Base-by-base conservation (phyloP, 1,140 invertebrate genomes). In the Musca vetustissima region DNA sequence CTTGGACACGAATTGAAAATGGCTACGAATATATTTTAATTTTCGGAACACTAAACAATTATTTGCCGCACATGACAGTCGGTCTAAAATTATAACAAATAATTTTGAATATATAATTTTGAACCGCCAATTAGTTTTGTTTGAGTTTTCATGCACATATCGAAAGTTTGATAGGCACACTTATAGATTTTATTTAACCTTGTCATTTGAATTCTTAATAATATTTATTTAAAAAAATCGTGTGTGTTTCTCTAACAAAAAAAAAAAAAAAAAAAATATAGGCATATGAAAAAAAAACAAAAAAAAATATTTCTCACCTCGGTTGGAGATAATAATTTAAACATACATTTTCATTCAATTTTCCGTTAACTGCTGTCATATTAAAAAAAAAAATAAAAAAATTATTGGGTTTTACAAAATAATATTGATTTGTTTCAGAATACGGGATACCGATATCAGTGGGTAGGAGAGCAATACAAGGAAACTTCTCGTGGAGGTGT, bases 311-410 rank as follows among this genome's bases (percentile, higher is more conserved):
- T 61, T 61, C 57, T 61, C 57, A 61, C 57, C 57, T 61, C 57
- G n/a, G 19, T 61, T 61, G 15, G 15, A 28, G 57, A 43, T 17
- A 61, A 61, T 19, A 61, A 36, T 21, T 59, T 36, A 43, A 61
- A 61, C 64, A 50, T 47, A 53, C n/a, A 24, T 50, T 66, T 49
- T 66, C 64, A 50, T 50, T 66, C 64, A 66, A 66, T 66, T 66
- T 66, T 22, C 19, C 61, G 4, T 48, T 50, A 36, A 49, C 14
- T 19, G 48, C 49, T 67, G 32, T 53, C 55, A 2, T 49, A 36
- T 22, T 36, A 52, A 28, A 52, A 52, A 66, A 53, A 53, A 47
- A 53, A 47, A 66, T 36, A 53, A 67, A 55, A 67, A 67, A 67
- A 67, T 28, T 25, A 49, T 32, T 19, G 36, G 36, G 6, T 52